Evolutionary conservation across 2,113 vertebrate genomes (phyloP).

Genomic region (Peucedramus taeniatus): DNA sequence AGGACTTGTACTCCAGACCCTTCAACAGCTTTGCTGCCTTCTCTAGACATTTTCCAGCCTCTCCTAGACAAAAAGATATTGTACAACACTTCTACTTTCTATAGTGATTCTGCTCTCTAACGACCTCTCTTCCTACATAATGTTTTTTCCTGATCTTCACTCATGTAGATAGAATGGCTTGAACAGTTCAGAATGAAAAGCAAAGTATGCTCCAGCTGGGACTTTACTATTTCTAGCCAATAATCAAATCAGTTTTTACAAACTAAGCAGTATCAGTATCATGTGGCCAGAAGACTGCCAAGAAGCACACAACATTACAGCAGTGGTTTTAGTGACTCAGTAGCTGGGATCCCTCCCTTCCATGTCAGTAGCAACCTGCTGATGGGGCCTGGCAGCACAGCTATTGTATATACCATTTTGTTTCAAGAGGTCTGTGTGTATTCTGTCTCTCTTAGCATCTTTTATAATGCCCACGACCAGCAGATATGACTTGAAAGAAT

Average conservation of each 20-base stretch:
- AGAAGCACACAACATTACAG: neutral
- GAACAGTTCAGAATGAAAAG: neutral
- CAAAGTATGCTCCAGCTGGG: neutral
- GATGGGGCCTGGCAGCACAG: neutral
- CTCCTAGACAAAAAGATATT: neutral
- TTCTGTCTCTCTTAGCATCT: neutral
- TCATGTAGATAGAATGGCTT: neutral
- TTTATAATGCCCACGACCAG: neutral
- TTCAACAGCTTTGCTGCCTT: neutral
- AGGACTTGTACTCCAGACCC: neutral
- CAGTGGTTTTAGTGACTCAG: neutral
- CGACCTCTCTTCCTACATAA: neutral
- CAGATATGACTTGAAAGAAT: neutral
- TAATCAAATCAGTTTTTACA: neutral
- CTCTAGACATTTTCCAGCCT: neutral
- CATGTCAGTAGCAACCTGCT: neutral
- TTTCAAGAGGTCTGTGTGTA: neutral
- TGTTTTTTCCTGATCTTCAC: neutral
- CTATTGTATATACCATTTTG: neutral
- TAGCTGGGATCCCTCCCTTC: neutral
- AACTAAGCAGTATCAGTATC: neutral
- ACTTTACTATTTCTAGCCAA: neutral
- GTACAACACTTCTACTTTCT: neutral
- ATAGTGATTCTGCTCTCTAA: neutral
- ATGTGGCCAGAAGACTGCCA: neutral